These are phyloP conservation scores for Saccostrea cuccullata DNA, from an alignment of 1,140 invertebrate species.

Conservation along the genomic window DNA sequence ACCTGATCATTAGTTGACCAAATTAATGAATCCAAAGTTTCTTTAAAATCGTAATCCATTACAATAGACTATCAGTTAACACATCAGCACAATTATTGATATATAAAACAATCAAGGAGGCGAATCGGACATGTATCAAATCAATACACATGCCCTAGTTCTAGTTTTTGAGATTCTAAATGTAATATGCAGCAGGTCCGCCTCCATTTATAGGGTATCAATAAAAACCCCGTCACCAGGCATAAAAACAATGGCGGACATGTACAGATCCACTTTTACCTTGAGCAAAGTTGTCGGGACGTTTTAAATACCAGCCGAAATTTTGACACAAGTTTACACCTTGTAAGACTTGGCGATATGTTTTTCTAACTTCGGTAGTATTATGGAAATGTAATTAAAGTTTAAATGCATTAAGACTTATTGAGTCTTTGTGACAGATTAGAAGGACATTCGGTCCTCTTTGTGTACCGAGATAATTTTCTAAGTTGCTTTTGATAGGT, in stretches of 20 bases:
- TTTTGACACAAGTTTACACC: not conserved
- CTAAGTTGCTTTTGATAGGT: constrained; percentile 19
- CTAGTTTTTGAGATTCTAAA: not conserved
- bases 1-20: constrained; percentile 59
- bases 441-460: not conserved
- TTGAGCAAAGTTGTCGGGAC: not conserved
- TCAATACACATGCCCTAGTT: not conserved
- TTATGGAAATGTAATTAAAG: constrained; percentile 25
- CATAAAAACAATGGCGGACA: constrained; percentile 17
- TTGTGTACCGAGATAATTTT: not conserved
- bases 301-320: constrained; percentile 1
- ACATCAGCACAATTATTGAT: not conserved
- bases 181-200: not conserved
- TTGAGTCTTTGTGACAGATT: constrained; percentile 30
- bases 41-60: constrained; percentile 36
- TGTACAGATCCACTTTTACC: constrained; percentile 12
- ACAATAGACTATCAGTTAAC: not conserved
- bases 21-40: constrained; percentile 24
- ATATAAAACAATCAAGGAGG: not conserved
- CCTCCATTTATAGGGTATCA: not conserved
- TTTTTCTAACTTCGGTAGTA: constrained; percentile 10
- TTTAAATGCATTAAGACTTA: constrained; percentile 24
- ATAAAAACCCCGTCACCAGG: not conserved
- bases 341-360: not conserved
- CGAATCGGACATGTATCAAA: not conserved